Evolutionary conservation across 1,140 invertebrate genomes (phyloP), one percentile per base, ranked within the genome.

Genomic region (Sinella curviseta): DNA sequence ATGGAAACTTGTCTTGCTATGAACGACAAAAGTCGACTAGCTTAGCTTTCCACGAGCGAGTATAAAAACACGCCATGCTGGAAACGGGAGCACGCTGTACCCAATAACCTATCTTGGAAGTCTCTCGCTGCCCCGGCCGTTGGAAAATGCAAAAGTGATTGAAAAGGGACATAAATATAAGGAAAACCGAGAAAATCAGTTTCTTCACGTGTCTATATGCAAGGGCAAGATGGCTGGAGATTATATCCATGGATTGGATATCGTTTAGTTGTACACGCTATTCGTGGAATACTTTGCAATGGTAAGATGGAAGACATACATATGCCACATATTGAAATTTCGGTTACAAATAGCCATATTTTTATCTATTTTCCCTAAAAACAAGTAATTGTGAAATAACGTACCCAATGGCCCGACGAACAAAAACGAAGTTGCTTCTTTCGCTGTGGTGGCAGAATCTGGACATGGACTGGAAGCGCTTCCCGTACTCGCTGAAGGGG

Each of bases 381-480:
- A n/a, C n/a, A n/a, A n/a, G n/a, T n/a, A n/a, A n/a, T n/a, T n/a
- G n/a, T n/a, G n/a, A n/a, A n/a, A n/a, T n/a, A n/a, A n/a, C 65
- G 26, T 70, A 70, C 65, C 65, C 65, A 70, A 33, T 33, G 65
- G 65, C n/a, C 65, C 65, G 31, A 70, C 65, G 30, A 70, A 70
- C 1, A 70, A 30, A 33, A 70, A 70, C 31, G 65, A 70, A 12
- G 28, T n/a, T 70, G 28, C 31, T 33, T 24, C 14, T 8, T 8
- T 30, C 26, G 8, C 31, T 20, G 39, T 48, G 39, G 39, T 12
- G 39, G 39, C 39, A 48, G 39, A 20, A 20, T 70, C 65, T 31
- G 65, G 8, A 31, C 31, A 30, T 24, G 65, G 31, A 33, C 65
- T 70, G 26, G 55, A 8, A 4, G 65, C 65, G n/a, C 65, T 70